phyloP scores from a whole-genome alignment of 1,140 invertebrate genomes.

The Planococcus citri region DNA sequence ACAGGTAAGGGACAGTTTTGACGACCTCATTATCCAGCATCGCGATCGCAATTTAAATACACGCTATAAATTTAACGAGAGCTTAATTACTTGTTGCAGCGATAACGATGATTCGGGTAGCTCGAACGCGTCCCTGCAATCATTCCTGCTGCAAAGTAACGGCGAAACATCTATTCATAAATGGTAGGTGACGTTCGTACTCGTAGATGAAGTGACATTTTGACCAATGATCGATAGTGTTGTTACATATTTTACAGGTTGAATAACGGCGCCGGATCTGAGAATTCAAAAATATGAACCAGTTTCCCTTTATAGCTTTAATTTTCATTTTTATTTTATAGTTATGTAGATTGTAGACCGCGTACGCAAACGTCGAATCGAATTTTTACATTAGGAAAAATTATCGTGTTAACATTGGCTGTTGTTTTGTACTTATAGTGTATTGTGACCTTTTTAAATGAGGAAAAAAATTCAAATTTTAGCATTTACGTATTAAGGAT shows the following conservation, averaged over 20 bases:
- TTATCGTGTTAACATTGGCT: background rate
- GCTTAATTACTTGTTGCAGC: background rate
- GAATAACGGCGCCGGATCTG: constrained; percentile 5
- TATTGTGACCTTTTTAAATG: no score
- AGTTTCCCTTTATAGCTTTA: background rate
- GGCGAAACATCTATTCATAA: background rate
- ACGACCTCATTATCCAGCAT: no score
- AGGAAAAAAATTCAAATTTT: no score
- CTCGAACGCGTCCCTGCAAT: background rate
- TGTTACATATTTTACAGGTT: background rate
- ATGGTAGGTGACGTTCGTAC: no score
- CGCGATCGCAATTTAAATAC: background rate
- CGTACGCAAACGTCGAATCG: background rate
- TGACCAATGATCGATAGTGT: background rate
- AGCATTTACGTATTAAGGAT: no score
- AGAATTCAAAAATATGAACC: constrained; percentile 2
- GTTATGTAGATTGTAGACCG: background rate
- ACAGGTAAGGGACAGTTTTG: background rate
- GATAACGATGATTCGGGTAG: constrained; percentile 1
- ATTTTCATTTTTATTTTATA: background rate
- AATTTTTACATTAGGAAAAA: background rate
- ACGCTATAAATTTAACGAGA: background rate
- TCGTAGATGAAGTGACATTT: background rate
- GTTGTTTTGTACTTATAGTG: background rate
- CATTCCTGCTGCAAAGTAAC: background rate